A percentile compares a stretch with the other conserved stretches of the same genome.
Evolutionary conservation across 2,888 invertebrate genomes (phyloP).

Genomic region (Campopleginae sp.): DNA sequence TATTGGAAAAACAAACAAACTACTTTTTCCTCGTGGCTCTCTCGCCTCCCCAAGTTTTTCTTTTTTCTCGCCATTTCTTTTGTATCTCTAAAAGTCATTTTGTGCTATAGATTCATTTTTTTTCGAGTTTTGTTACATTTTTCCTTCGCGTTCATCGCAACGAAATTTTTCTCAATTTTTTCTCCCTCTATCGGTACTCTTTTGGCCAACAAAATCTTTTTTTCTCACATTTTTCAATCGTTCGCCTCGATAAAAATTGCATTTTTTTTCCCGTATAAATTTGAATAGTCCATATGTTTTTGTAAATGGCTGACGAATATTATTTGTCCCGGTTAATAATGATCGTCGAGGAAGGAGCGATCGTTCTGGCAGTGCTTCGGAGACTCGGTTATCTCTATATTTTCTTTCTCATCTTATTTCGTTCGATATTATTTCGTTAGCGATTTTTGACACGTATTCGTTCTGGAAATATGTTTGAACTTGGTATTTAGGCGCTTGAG

Average conservation of each 20-base stretch:
- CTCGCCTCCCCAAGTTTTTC: neutral
- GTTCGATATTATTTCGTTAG: neutral
- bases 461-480: neutral
- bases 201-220: no score
- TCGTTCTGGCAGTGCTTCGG: conserved; percentile 11
- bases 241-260: neutral
- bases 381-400: neutral
- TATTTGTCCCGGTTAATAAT: conserved; percentile 4
- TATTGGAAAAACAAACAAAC: neutral
- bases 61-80: conserved; percentile 6
- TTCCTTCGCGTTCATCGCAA: conserved; percentile 10
- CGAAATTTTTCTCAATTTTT: neutral
- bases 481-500: neutral
- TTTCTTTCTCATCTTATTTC: neutral
- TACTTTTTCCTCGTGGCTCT: conserved; percentile 8
- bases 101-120: conserved; percentile 59
- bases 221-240: neutral
- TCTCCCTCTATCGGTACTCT: neutral
- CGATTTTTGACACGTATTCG: conserved; percentile 8
- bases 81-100: conserved; percentile 56
- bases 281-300: no score
- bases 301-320: conserved; percentile 25
- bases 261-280: no score
- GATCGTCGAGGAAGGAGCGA: conserved; percentile 1
- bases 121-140: neutral